phyloP scores from a whole-genome alignment of 2,113 vertebrate species.

The Caloenas nicobarica region DNA sequence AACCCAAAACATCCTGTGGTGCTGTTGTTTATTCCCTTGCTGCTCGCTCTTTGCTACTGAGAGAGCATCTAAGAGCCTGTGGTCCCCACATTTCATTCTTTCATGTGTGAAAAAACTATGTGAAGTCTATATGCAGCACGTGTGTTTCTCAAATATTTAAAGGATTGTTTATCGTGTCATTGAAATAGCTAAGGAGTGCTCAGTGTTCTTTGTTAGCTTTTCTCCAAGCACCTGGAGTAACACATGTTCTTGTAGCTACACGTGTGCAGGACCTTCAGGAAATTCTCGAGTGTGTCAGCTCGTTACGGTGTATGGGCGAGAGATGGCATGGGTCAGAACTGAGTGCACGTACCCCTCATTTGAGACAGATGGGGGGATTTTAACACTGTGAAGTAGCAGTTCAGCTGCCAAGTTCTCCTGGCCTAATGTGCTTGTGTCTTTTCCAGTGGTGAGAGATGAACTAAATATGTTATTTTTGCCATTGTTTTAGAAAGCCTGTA shows the following conservation, averaged over 20 bases:
- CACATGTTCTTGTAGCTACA: neutral
- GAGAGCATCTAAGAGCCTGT: neutral
- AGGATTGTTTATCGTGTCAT: neutral
- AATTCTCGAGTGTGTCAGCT: neutral
- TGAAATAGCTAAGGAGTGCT: neutral
- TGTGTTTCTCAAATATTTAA: neutral
- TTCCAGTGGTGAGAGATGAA: neutral
- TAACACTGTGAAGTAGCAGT: neutral
- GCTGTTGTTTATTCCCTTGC: neutral
- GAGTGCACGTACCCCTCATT: accelerated
- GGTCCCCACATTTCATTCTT: neutral
- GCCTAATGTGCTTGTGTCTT: neutral
- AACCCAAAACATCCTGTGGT: neutral
- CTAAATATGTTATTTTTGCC: neutral
- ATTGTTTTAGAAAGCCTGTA: neutral
- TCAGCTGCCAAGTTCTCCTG: neutral
- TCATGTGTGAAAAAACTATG: neutral
- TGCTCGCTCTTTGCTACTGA: neutral
- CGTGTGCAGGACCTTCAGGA: neutral
- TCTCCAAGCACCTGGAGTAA: neutral
- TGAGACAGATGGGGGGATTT: neutral
- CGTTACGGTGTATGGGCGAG: neutral
- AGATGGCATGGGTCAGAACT: neutral
- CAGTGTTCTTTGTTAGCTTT: neutral
- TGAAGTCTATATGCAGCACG: neutral